Evolutionary conservation across 2,888 invertebrate genomes (phyloP).

Genomic region (Caradrina kadenii): DNA sequence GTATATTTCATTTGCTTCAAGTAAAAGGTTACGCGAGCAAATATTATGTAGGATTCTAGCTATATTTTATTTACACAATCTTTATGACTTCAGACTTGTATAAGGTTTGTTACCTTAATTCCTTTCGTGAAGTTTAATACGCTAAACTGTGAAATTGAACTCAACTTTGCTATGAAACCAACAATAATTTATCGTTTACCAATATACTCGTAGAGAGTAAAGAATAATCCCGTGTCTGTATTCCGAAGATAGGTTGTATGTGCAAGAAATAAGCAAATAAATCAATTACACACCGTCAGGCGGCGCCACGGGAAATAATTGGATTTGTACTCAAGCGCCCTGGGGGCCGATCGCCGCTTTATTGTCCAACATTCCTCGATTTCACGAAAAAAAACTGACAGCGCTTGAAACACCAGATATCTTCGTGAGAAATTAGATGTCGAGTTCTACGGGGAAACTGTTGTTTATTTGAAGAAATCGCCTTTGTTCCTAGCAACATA

Average conservation of each 20-base stretch:
- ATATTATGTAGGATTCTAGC: slow-evolving; percentile 42
- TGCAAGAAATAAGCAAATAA: slow-evolving; percentile 85
- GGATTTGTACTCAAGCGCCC: slow-evolving; percentile 84
- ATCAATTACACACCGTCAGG: slow-evolving; percentile 85
- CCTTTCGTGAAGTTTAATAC: slow-evolving; percentile 17
- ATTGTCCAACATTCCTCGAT: slow-evolving; percentile 81
- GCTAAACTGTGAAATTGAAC: slow-evolving; percentile 18
- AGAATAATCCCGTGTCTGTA: slow-evolving; percentile 70
- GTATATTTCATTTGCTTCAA: slow-evolving; percentile 47
- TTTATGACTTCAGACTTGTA: slow-evolving; percentile 25
- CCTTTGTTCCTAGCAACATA: slow-evolving; percentile 32
- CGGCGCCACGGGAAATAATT: slow-evolving; percentile 84
- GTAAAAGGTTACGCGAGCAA: slow-evolving; percentile 41
- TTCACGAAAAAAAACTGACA: slow-evolving; percentile 71
- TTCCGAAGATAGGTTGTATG: slow-evolving; percentile 73
- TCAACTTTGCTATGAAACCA: slow-evolving; percentile 30
- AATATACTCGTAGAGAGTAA: slow-evolving; percentile 54
- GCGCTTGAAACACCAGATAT: slow-evolving; percentile 70
- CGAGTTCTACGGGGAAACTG: slow-evolving; percentile 56
- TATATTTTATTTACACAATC: slow-evolving; percentile 49
- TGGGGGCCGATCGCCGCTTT: slow-evolving; percentile 80
- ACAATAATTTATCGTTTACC: slow-evolving; percentile 48
- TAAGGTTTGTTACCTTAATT: slow-evolving; percentile 32
- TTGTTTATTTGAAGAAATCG: slow-evolving; percentile 56
- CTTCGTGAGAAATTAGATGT: slow-evolving; percentile 61